These are phyloP conservation scores for Neodiprion fabricii DNA, from an alignment of 1,140 invertebrate genomes.

Conservation along the genomic window DNA sequence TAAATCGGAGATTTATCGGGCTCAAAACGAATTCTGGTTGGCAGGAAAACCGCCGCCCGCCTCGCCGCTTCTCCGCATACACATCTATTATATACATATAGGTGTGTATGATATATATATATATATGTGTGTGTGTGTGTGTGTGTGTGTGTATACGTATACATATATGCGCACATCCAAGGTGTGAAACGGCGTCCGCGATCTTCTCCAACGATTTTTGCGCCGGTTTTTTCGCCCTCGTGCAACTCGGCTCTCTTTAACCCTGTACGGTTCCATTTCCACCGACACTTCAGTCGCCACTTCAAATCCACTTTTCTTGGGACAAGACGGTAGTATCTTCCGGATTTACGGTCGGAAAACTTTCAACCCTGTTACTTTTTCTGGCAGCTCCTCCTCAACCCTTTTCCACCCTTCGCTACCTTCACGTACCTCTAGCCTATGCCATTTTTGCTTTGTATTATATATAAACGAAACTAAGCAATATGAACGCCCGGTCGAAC, in stretches of 20 bases:
- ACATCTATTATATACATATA: background rate
- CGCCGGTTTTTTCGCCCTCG: no score
- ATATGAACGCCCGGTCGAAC: no score
- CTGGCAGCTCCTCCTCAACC: background rate
- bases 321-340: conserved; percentile 4
- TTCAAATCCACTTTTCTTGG: conserved; percentile 1
- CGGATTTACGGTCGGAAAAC: background rate
- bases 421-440: no score
- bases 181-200: no score
- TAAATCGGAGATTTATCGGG: conserved; percentile 40
- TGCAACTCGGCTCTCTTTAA: no score
- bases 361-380: background rate
- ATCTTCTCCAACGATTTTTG: no score
- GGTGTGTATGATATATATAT: background rate
- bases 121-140: no score
- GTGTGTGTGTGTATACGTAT: no score
- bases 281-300: background rate
- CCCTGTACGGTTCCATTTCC: background rate
- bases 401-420: background rate
- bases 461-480: no score
- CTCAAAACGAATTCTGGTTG: conserved; percentile 34
- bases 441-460: no score
- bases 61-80: conserved; percentile 12
- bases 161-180: no score
- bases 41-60: conserved; percentile 32